phyloP scores from a whole-genome alignment of 2,888 invertebrate species.

The Pachydiplax longipennis region DNA sequence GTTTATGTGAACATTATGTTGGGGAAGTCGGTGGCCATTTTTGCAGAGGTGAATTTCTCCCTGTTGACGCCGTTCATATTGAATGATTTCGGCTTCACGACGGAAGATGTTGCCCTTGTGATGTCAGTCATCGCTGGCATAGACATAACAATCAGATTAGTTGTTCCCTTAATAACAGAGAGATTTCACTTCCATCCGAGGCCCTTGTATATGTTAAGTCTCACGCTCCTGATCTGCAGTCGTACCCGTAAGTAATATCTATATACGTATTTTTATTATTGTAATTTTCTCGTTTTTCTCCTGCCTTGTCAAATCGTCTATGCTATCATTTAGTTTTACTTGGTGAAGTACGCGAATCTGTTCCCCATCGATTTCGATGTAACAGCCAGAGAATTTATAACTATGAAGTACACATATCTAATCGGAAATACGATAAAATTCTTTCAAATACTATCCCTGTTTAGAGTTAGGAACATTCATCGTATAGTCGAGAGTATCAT shows the following conservation, averaged over 20 bases:
- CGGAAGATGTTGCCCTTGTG: conserved; percentile 66
- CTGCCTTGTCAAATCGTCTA: too few relatives aligned
- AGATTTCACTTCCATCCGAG: conserved; percentile 68
- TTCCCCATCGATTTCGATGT: too few relatives aligned
- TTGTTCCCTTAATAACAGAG: conserved; percentile 73
- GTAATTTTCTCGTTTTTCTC: too few relatives aligned
- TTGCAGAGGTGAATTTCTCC: conserved; percentile 75
- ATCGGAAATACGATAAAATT: too few relatives aligned
- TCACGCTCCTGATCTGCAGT: conserved; percentile 67
- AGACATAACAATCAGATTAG: conserved; percentile 70
- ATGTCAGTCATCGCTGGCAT: conserved; percentile 71
- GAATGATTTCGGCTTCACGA: conserved; percentile 67
- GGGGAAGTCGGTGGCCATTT: conserved; percentile 72
- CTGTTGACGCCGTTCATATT: conserved; percentile 72
- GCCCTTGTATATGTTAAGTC: conserved; percentile 70
- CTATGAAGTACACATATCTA: too few relatives aligned
- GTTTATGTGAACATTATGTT: conserved; percentile 73
- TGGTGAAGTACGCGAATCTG: too few relatives aligned
- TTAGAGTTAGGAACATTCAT: too few relatives aligned
- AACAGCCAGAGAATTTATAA: too few relatives aligned
- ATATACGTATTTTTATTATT: too few relatives aligned
- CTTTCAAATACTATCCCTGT: too few relatives aligned
- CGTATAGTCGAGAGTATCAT: too few relatives aligned
- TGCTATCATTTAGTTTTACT: too few relatives aligned
- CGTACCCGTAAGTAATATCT: conserved; percentile 67